These are phyloP conservation scores for Actinia tenebrosa DNA, from an alignment of 64 coral and sea anemone species.

Conservation along the genomic window DNA sequence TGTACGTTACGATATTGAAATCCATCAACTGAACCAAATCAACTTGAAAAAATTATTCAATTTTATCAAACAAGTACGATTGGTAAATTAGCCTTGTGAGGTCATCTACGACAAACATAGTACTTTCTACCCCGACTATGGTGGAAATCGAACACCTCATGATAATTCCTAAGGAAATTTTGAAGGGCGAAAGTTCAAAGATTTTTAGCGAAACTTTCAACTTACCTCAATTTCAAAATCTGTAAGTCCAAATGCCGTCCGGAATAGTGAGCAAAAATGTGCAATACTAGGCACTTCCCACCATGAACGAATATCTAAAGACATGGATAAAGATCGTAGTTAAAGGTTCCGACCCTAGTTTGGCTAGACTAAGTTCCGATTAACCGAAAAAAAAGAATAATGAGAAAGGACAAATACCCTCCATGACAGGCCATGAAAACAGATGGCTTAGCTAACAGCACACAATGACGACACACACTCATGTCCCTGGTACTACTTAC, in stretches of 20 bases:
- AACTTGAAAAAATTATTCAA: constrained; percentile 11
- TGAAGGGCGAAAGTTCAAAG: constrained; percentile 25
- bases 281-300: constrained; percentile 99
- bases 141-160: constrained; percentile 34
- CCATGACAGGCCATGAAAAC: constrained; percentile 98
- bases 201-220: constrained; percentile 39
- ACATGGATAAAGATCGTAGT: constrained; percentile 58
- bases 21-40: not conserved
- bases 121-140: not conserved
- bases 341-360: constrained; percentile 50
- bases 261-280: constrained; percentile 98
- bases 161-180: constrained; percentile 1
- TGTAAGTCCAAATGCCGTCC: constrained; percentile 93
- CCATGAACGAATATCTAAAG: constrained; percentile 98
- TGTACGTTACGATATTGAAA: constrained; percentile 11
- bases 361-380: constrained; percentile 56
- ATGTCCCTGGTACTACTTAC: constrained; percentile 51
- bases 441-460: constrained; percentile 78
- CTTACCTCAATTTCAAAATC: constrained; percentile 99
- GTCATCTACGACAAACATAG: not conserved
- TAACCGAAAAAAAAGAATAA: constrained; percentile 69
- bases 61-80: not conserved
- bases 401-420: constrained; percentile 83
- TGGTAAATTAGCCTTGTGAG: constrained; percentile 3
- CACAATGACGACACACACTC: constrained; percentile 92